phyloP scores from a whole-genome alignment of 1,140 invertebrate genomes.

The Drosophila kohkoa region DNA sequence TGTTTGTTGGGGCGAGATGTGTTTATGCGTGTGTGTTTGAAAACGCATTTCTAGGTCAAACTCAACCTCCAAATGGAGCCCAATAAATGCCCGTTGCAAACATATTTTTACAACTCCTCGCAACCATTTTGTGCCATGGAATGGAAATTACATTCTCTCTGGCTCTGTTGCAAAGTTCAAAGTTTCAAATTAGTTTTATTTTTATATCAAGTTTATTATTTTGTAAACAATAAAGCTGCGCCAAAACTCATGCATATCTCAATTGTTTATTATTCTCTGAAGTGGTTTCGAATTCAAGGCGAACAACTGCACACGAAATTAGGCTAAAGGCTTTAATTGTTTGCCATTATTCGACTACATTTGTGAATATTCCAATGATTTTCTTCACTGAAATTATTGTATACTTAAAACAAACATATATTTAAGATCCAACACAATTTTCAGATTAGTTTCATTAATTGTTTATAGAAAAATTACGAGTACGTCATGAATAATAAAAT shows the following conservation, averaged over 20 bases:
- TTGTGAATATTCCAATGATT: not conserved
- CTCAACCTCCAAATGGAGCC: constrained; percentile 52
- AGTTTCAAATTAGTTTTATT: constrained; percentile 33
- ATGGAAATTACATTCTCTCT: constrained; percentile 21
- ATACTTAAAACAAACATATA: too few species aligned
- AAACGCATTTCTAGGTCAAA: constrained; percentile 77
- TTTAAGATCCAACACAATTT: too few species aligned
- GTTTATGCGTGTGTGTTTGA: constrained; percentile 34
- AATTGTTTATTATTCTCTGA: constrained; percentile 9
- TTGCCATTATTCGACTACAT: not conserved
- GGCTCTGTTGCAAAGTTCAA: constrained; percentile 17
- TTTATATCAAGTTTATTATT: constrained; percentile 13
- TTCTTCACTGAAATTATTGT: too few species aligned
- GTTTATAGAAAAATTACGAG: too few species aligned
- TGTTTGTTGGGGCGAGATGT: constrained; percentile 18
- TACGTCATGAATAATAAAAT: too few species aligned
- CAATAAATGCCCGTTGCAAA: constrained; percentile 45
- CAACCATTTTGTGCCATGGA: constrained; percentile 9
- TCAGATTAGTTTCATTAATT: too few species aligned
- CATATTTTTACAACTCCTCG: constrained; percentile 26
- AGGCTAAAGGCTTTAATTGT: not conserved
- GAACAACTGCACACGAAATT: too few species aligned
- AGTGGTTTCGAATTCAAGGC: not conserved
- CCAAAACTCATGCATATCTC: not conserved
- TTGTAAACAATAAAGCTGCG: constrained; percentile 10